phyloP scores from a whole-genome alignment of 2,888 invertebrate species.

The Polyploca ridens region DNA sequence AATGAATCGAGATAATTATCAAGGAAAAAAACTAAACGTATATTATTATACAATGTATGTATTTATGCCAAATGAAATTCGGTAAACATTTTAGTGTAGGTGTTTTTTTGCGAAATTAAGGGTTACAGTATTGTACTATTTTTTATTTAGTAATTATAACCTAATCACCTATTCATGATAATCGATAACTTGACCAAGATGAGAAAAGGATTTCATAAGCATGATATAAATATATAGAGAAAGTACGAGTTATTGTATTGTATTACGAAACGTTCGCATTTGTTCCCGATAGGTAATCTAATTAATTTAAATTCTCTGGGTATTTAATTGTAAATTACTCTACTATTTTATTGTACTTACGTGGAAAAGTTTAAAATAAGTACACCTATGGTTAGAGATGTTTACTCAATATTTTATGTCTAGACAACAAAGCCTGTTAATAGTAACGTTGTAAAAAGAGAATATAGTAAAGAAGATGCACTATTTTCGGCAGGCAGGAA shows the following conservation, averaged over 20 bases:
- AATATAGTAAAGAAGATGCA: slow-evolving; percentile 37
- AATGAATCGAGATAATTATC: too few relatives aligned
- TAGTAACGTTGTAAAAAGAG: slow-evolving; percentile 32
- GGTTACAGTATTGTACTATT: background rate
- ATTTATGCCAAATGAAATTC: too few relatives aligned
- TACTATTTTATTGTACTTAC: slow-evolving; percentile 39
- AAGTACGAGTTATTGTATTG: slow-evolving; percentile 12
- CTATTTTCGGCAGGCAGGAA: slow-evolving; percentile 68
- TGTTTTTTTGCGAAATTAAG: too few relatives aligned
- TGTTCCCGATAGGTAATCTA: slow-evolving; percentile 69
- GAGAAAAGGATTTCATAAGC: background rate
- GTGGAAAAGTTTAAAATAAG: slow-evolving; percentile 28
- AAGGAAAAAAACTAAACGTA: too few relatives aligned
- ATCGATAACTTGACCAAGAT: background rate
- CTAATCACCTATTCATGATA: background rate
- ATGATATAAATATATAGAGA: background rate
- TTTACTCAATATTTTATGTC: slow-evolving; percentile 23
- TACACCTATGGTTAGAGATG: slow-evolving; percentile 22
- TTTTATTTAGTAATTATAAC: too few relatives aligned
- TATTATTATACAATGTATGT: too few relatives aligned
- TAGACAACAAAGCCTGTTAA: slow-evolving; percentile 44
- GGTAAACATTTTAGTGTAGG: too few relatives aligned
- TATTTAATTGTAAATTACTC: slow-evolving; percentile 31
- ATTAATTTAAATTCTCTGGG: slow-evolving; percentile 55
- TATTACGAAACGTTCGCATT: slow-evolving; percentile 43